Conservation (phyloP, 2,113 vertebrate genomes). For the Platysternon megacephalum region DNA sequence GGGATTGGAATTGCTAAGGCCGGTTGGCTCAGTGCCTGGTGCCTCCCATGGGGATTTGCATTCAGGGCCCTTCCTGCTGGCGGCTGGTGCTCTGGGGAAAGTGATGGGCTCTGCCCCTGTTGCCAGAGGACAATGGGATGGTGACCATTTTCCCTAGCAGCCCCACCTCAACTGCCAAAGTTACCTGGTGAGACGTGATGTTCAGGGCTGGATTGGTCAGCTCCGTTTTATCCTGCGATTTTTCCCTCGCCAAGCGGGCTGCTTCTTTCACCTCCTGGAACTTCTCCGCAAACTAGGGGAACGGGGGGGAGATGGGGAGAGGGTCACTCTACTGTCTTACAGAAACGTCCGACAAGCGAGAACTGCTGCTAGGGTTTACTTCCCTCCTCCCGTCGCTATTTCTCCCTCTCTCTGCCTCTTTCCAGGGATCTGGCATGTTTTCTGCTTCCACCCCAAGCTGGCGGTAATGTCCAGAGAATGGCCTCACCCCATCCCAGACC, state of each 20-base stretch:
- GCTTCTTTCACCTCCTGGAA: constrained; percentile 96
- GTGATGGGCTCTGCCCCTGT: background rate
- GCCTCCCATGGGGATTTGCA: background rate
- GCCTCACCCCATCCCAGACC: background rate
- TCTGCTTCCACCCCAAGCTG: background rate
- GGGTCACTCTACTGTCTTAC: accelerated
- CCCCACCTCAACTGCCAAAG: accelerated
- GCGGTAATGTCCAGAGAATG: background rate
- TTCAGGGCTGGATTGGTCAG: constrained; percentile 88
- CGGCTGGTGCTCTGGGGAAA: accelerated
- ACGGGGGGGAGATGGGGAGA: accelerated
- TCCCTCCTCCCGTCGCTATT: background rate
- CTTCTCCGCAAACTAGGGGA: constrained; percentile 90
- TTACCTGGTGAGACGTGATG: constrained; percentile 92
- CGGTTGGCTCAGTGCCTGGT: background rate
- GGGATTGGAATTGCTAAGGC: background rate
- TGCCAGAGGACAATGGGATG: background rate
- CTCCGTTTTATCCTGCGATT: constrained; percentile 96
- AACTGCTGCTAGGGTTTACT: accelerated
- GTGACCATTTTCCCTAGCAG: accelerated
- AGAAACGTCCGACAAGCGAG: accelerated
- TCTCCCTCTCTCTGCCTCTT: background rate
- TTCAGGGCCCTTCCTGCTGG: background rate
- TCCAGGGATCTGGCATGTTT: accelerated
- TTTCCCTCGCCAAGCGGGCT: constrained; percentile 90